Evolutionary conservation across 2,888 invertebrate genomes (phyloP).

Genomic region (Peribatodes rhomboidaria): DNA sequence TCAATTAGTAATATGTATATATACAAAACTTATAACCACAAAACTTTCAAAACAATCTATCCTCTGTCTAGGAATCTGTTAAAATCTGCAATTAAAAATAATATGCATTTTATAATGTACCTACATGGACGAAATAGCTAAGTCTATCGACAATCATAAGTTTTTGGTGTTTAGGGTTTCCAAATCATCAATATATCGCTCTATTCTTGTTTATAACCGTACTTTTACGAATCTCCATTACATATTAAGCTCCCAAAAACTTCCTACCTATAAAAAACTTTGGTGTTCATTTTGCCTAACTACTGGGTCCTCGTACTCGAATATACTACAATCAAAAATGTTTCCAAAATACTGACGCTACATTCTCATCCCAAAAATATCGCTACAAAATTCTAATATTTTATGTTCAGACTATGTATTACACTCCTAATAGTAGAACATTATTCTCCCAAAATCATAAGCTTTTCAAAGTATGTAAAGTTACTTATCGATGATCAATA

Average conservation of each 20-base stretch:
- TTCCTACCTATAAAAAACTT: slow-evolving; percentile 73
- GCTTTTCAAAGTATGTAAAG: slow-evolving; percentile 45
- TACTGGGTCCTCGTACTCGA: slow-evolving; percentile 75
- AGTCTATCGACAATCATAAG: slow-evolving; percentile 66
- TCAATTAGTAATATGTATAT: slow-evolving; percentile 9
- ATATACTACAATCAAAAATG: slow-evolving; percentile 73
- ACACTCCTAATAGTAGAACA: slow-evolving; percentile 59
- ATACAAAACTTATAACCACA: slow-evolving; percentile 12
- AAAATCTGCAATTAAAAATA: slow-evolving; percentile 41
- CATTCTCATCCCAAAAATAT: slow-evolving; percentile 78
- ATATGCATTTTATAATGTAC: slow-evolving; percentile 48
- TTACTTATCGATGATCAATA: slow-evolving; percentile 56
- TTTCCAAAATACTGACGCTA: slow-evolving; percentile 82
- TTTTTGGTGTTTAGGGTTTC: slow-evolving; percentile 53
- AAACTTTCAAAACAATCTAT: slow-evolving; percentile 12
- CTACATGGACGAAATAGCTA: slow-evolving; percentile 74
- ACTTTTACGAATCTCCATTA: slow-evolving; percentile 53
- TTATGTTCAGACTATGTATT: slow-evolving; percentile 67
- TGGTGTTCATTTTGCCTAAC: slow-evolving; percentile 80
- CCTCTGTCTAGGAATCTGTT: slow-evolving; percentile 17
- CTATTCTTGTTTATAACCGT: slow-evolving; percentile 46
- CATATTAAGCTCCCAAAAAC: slow-evolving; percentile 75
- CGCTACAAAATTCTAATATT: slow-evolving; percentile 75
- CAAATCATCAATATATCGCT: slow-evolving; percentile 41
- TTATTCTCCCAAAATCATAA: slow-evolving; percentile 56